Conservation (phyloP, 2,113 vertebrate species). For the Lophura nycthemera region DNA sequence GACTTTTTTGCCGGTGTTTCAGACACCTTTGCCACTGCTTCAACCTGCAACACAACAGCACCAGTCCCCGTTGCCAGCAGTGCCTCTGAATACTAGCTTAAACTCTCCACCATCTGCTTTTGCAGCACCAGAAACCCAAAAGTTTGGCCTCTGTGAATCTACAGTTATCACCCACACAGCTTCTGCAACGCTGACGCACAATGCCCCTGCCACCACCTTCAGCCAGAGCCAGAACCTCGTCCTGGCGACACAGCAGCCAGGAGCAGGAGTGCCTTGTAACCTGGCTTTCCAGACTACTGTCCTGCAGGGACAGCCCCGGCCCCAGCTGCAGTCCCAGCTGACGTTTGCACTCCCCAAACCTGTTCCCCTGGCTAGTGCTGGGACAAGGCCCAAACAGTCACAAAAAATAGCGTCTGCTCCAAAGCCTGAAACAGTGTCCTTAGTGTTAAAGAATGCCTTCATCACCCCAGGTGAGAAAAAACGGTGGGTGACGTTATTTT, state of each 20-base stretch:
- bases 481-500: neutral
- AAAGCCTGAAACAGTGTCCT: conserved; percentile 80
- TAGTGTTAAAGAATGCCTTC: conserved; percentile 80
- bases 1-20: conserved; percentile 74
- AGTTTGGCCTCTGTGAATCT: conserved; percentile 71
- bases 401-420: conserved; percentile 87
- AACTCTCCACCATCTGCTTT: conserved; percentile 53
- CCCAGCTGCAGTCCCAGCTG: conserved; percentile 71
- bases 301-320: conserved; percentile 57
- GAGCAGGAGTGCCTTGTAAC: conserved; percentile 64
- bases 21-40: conserved; percentile 67
- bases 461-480: conserved; percentile 76
- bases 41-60: conserved; percentile 45
- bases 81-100: conserved; percentile 59
- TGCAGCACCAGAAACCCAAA: conserved; percentile 58
- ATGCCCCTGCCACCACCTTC: conserved; percentile 83
- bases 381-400: conserved; percentile 81
- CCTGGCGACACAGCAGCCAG: conserved; percentile 69
- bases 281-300: conserved; percentile 72
- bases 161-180: conserved; percentile 86
- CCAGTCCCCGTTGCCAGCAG: conserved; percentile 51
- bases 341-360: conserved; percentile 85
- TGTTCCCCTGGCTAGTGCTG: conserved; percentile 74
- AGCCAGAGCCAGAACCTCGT: conserved; percentile 83
- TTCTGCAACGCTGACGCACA: conserved; percentile 82